phyloP scores from a whole-genome alignment of 2,797 vertebrate genomes.

The Cuculus canorus region DNA sequence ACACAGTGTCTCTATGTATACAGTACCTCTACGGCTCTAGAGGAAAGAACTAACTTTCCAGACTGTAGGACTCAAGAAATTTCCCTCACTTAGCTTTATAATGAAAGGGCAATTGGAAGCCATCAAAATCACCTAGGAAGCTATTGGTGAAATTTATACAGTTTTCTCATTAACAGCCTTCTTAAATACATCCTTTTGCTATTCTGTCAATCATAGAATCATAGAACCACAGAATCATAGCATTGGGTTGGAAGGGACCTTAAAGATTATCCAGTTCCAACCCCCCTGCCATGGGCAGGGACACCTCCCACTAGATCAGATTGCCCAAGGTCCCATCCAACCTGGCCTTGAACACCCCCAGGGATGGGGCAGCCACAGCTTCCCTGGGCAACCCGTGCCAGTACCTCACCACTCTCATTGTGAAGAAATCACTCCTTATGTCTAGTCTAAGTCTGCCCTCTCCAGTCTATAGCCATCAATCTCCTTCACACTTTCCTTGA shows the following conservation, averaged over 20 bases:
- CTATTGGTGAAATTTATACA: neutral
- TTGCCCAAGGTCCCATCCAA: too few relatives aligned
- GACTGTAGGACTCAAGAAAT: neutral
- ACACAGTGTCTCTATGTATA: neutral
- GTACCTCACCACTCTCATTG: too few relatives aligned
- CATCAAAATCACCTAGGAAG: neutral
- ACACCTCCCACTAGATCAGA: too few relatives aligned
- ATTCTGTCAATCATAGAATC: neutral
- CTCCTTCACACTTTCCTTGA: neutral
- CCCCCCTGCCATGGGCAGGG: too few relatives aligned
- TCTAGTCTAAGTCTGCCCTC: too few relatives aligned
- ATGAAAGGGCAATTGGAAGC: neutral
- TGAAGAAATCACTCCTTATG: too few relatives aligned
- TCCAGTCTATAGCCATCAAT: neutral
- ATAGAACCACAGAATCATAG: too few relatives aligned
- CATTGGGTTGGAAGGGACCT: too few relatives aligned
- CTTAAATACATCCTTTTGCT: neutral
- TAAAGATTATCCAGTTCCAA: too few relatives aligned
- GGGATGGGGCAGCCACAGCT: too few relatives aligned
- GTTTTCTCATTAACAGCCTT: neutral
- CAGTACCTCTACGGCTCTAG: neutral
- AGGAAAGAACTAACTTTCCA: neutral
- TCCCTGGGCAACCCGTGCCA: too few relatives aligned
- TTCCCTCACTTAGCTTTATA: neutral
- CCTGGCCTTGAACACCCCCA: too few relatives aligned